Percentiles rank a stretch among this genome's conserved stretches.
Evolutionary conservation across 2,797 vertebrate genomes (phyloP).

Genomic region (Stomatorhinus walkeri): DNA sequence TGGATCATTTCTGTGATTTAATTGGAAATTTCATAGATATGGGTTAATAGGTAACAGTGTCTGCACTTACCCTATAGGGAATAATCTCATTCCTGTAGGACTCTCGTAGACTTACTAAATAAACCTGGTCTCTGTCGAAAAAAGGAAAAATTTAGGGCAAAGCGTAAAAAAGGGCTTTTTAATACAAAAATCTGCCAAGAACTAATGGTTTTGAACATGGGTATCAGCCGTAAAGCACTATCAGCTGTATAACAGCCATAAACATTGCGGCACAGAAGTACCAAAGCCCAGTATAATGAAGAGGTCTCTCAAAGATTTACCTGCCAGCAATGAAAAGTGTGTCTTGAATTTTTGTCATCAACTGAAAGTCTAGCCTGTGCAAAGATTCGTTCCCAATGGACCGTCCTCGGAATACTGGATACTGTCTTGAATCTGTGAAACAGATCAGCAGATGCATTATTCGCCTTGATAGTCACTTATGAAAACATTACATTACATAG

Average conservation of each 20-base stretch:
- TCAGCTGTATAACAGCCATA: constrained; percentile 49
- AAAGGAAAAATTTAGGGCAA: constrained; percentile 38
- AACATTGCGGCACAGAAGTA: constrained; percentile 48
- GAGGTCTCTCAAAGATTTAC: constrained; percentile 63
- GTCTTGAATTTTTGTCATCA: constrained; percentile 99
- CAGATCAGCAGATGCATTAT: constrained; percentile 63
- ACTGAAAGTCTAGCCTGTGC: constrained; percentile 98
- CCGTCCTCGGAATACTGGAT: constrained; percentile 97
- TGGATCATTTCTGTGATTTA: constrained; percentile 38
- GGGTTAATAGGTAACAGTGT: constrained; percentile 31
- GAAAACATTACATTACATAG: not conserved
- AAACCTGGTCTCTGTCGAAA: constrained; percentile 89
- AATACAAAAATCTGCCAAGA: constrained; percentile 53
- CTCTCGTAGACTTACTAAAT: constrained; percentile 92
- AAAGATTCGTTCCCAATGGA: constrained; percentile 97
- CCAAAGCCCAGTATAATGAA: constrained; percentile 59
- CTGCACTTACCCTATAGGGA: constrained; percentile 82
- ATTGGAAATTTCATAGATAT: constrained; percentile 42
- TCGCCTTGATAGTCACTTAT: constrained; percentile 53
- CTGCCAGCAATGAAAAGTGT: constrained; percentile 98
- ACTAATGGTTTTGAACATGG: constrained; percentile 43
- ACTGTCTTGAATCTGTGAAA: constrained; percentile 85
- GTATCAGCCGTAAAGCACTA: constrained; percentile 42
- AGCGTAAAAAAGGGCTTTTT: constrained; percentile 40
- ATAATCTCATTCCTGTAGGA: constrained; percentile 90